Conservation (phyloP, 1,140 invertebrate species). For the Magallana angulata region DNA sequence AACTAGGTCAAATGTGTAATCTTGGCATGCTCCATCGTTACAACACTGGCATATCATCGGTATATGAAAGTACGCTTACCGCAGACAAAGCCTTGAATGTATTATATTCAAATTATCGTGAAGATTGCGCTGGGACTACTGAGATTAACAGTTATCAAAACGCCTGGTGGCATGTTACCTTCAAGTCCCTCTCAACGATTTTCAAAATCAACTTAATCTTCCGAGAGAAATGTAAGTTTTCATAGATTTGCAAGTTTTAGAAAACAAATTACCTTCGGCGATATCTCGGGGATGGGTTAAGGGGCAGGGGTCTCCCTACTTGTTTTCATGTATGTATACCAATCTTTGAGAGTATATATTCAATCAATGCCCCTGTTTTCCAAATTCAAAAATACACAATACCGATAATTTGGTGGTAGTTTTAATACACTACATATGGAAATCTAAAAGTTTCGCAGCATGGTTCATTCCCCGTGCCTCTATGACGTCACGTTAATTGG, state of each 20-base stretch:
- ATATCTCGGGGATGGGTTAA: no score
- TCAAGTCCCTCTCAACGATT: neutral
- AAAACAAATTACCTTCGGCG: neutral
- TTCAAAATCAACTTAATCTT: neutral
- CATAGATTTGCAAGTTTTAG: neutral
- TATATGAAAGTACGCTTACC: neutral
- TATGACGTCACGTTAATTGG: no score
- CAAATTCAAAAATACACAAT: neutral
- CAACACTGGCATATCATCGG: neutral
- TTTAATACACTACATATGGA: neutral
- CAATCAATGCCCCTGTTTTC: no score
- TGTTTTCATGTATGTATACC: neutral
- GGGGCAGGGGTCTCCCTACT: no score
- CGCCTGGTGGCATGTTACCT: slow-evolving; percentile 11
- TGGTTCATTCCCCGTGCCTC: no score
- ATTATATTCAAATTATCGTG: no score
- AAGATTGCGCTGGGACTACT: neutral
- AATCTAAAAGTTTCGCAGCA: no score
- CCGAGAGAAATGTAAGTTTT: neutral
- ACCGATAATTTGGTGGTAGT: no score
- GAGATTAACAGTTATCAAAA: no score
- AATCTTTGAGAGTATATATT: no score
- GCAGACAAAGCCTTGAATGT: no score
- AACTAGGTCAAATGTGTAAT: neutral
- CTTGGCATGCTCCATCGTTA: neutral